These are phyloP conservation scores for Muntiacus muntjak DNA, from an alignment of 2,113 vertebrate species.

Conservation along the genomic window DNA sequence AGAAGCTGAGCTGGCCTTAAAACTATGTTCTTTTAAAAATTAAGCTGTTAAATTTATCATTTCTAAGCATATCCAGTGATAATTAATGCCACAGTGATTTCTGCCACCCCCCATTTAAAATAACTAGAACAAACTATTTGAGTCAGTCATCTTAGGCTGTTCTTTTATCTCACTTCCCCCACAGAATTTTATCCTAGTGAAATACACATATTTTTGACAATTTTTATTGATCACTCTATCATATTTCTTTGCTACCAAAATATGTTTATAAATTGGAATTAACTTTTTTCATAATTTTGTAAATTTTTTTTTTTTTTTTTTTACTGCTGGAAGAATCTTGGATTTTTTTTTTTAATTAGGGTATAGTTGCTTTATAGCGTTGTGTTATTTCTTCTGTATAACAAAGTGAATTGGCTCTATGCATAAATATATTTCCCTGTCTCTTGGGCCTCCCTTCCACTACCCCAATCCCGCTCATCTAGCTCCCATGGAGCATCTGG, in stretches of 20 bases:
- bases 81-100: not conserved
- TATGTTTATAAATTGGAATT: not conserved
- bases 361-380: not conserved
- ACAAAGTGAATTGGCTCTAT: not conserved
- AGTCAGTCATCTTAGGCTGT: not conserved
- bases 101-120: not conserved
- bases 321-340: not conserved
- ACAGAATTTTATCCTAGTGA: not conserved
- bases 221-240: not conserved
- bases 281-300: not conserved
- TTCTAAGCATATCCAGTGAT: not conserved
- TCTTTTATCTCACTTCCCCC: not conserved
- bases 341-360: not conserved
- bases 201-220: not conserved
- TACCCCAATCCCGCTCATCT: not conserved
- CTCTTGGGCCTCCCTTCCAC: not conserved
- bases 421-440: not conserved
- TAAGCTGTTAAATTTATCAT: not conserved
- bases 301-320: not conserved
- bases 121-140: not conserved
- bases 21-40: constrained; percentile 11
- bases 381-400: not conserved
- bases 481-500: not conserved
- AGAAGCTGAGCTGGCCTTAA: not conserved
- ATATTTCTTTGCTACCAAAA: not conserved